Evolutionary conservation across 64 coral and sea anemone species (phyloP).

Genomic region (Montipora cactus): DNA sequence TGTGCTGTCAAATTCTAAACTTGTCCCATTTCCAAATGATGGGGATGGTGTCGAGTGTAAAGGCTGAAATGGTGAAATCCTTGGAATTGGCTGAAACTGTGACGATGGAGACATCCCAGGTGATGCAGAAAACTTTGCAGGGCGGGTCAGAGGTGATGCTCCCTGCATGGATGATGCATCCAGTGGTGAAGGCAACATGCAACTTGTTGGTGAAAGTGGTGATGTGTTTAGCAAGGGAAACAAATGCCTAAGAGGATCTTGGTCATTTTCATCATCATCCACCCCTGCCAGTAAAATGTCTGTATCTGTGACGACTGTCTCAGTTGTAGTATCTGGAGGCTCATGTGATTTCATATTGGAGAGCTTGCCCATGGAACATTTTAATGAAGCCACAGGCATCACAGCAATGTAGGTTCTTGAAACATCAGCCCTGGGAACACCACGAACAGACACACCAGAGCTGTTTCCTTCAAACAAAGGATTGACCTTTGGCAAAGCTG

Average conservation of each 20-base stretch:
- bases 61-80: constrained; percentile 89
- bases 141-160: constrained; percentile 64
- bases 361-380: constrained; percentile 57
- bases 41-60: constrained; percentile 82
- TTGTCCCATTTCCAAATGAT: constrained; percentile 55
- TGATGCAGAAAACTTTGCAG: constrained; percentile 62
- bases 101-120: constrained; percentile 72
- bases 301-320: constrained; percentile 90
- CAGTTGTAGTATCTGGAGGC: constrained; percentile 75
- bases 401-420: constrained; percentile 89
- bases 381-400: constrained; percentile 73
- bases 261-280: constrained; percentile 90
- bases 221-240: constrained; percentile 83
- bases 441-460: constrained; percentile 60
- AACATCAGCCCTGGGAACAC: constrained; percentile 77
- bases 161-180: constrained; percentile 72
- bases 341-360: constrained; percentile 54
- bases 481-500: constrained; percentile 79
- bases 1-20: constrained; percentile 31
- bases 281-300: constrained; percentile 90
- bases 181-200: constrained; percentile 67
- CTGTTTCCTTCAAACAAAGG: constrained; percentile 62
- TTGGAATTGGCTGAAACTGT: constrained; percentile 89
- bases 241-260: constrained; percentile 77
- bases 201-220: constrained; percentile 64